phyloP scores from a whole-genome alignment of 2,888 invertebrate species.

The Operophtera brumata region DNA sequence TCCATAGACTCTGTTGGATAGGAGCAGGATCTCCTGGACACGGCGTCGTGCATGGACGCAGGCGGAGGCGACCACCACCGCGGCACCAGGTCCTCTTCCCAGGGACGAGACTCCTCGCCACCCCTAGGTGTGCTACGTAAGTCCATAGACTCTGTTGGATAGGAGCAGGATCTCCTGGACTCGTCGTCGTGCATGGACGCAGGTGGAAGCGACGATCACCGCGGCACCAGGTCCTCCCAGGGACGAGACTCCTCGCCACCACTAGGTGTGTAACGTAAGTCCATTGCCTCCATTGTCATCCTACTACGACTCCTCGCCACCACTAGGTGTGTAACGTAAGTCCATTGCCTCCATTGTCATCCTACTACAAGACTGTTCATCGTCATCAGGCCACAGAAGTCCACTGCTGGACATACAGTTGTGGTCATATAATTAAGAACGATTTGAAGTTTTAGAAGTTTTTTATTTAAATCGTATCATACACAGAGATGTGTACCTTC shows the following conservation, averaged over 20 bases:
- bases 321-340: no score
- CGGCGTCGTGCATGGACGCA: slow-evolving; percentile 56
- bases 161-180: slow-evolving; percentile 28
- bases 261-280: slow-evolving; percentile 39
- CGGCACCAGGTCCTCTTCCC: slow-evolving; percentile 27
- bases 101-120: slow-evolving; percentile 49
- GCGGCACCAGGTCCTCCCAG: slow-evolving; percentile 28
- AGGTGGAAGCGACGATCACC: slow-evolving; percentile 46
- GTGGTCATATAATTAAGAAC: no score
- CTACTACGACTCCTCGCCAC: neutral
- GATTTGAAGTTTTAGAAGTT: no score
- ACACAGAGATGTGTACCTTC: no score
- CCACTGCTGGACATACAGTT: no score
- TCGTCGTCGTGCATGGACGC: slow-evolving; percentile 56
- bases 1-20: neutral
- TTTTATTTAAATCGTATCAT: no score
- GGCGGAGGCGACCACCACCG: slow-evolving; percentile 47
- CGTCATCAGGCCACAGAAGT: no score
- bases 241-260: slow-evolving; percentile 53
- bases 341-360: neutral
- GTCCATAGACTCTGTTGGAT: neutral
- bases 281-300: neutral
- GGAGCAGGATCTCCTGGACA: slow-evolving; percentile 28
- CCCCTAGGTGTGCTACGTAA: slow-evolving; percentile 44
- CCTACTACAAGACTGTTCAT: neutral